Evolutionary conservation across 2,888 invertebrate species (phyloP).

Genomic region (Colostygia pectinataria): DNA sequence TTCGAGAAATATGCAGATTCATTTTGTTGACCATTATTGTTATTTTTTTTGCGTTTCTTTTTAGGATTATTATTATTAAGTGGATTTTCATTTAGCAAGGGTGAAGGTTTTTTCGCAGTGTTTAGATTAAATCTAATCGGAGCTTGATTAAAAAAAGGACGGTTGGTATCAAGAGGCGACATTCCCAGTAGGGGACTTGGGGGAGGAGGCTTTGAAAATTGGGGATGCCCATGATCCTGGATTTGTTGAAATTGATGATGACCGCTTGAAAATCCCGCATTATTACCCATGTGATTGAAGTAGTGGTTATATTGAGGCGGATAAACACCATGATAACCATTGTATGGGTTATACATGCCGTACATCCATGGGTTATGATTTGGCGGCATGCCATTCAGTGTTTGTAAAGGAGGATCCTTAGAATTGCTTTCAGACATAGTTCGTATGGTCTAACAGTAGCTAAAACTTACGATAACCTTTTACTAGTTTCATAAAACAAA

Average conservation of each 20-base stretch:
- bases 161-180: conserved; percentile 70
- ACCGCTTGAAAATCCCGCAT: conserved; percentile 52
- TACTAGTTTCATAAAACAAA: conserved; percentile 7
- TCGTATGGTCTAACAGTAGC: background rate
- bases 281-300: conserved; percentile 70
- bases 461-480: conserved; percentile 16
- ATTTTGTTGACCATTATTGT: conserved; percentile 82
- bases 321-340: conserved; percentile 71
- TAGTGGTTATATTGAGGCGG: conserved; percentile 79
- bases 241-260: conserved; percentile 62
- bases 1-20: conserved; percentile 55
- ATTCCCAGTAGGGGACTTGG: conserved; percentile 67
- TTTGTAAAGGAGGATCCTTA: conserved; percentile 75
- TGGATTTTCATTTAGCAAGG: conserved; percentile 71
- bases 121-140: conserved; percentile 78
- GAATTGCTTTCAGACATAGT: conserved; percentile 68
- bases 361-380: conserved; percentile 75
- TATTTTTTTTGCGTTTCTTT: conserved; percentile 88
- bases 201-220: conserved; percentile 65
- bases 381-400: conserved; percentile 69
- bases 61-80: conserved; percentile 83
- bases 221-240: conserved; percentile 56
- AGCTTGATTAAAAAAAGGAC: conserved; percentile 70
- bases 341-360: conserved; percentile 67
- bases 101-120: conserved; percentile 64